Conservation (phyloP, 1,140 invertebrate species). For the Drosophila littoralis region DNA sequence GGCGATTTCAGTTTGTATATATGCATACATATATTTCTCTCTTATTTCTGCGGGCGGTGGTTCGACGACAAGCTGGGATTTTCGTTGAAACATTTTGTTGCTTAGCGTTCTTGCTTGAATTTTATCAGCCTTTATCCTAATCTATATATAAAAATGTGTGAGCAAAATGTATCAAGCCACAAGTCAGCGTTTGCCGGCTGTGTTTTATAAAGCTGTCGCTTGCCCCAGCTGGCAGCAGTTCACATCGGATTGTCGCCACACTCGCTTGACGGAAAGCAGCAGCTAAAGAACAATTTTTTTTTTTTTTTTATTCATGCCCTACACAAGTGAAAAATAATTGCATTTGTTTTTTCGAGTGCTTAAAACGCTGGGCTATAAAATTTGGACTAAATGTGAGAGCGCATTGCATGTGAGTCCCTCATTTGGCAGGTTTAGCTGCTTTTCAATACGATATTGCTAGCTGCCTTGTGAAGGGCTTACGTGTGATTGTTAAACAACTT, state of each 20-base stretch:
- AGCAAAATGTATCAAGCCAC: background rate
- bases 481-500: conserved; percentile 69
- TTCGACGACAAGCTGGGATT: conserved; percentile 9
- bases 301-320: background rate
- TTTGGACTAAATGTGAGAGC: background rate
- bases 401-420: conserved; percentile 77
- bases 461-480: conserved; percentile 84
- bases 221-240: conserved; percentile 25
- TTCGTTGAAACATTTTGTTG: conserved; percentile 26
- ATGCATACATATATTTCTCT: conserved; percentile 3
- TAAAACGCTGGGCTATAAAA: background rate
- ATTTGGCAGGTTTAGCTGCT: conserved; percentile 75
- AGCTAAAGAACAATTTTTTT: background rate
- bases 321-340: background rate
- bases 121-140: conserved; percentile 48
- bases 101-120: conserved; percentile 8
- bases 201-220: conserved; percentile 34
- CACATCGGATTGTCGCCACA: conserved; percentile 28
- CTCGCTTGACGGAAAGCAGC: background rate
- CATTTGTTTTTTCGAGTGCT: conserved; percentile 9
- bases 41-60: conserved; percentile 29
- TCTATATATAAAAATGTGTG: conserved; percentile 14
- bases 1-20: background rate
- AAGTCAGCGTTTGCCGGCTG: conserved; percentile 3
- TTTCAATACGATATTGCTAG: conserved; percentile 71